These are phyloP conservation scores for Spheniscus humboldti DNA, from an alignment of 2,797 vertebrate species.

Conservation along the genomic window DNA sequence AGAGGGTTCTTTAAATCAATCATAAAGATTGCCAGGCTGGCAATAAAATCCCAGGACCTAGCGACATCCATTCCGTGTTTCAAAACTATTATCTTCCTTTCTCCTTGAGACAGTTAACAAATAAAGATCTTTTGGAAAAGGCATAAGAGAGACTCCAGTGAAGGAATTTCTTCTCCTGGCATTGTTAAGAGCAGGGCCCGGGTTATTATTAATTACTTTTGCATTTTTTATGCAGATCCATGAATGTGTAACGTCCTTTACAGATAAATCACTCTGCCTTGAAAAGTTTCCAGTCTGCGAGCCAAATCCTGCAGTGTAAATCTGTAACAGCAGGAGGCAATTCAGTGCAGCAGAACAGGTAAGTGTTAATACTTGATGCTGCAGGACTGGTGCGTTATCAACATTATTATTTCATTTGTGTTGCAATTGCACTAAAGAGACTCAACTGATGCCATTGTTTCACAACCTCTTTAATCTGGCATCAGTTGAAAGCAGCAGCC, in stretches of 20 bases:
- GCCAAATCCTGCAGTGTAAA: background rate
- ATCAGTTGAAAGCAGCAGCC: background rate
- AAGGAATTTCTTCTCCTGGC: conserved; percentile 37
- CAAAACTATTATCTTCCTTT: background rate
- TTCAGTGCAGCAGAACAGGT: conserved; percentile 15
- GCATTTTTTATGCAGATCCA: conserved; percentile 37
- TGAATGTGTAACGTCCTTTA: conserved; percentile 24
- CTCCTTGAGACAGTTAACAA: background rate
- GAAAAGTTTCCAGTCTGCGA: background rate
- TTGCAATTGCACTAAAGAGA: background rate
- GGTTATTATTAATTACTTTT: conserved; percentile 54
- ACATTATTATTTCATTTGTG: background rate
- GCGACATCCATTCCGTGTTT: background rate
- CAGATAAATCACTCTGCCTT: conserved; percentile 17
- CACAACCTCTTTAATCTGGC: background rate
- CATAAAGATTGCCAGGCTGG: background rate
- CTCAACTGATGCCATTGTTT: background rate
- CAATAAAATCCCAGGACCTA: background rate
- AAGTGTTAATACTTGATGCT: background rate
- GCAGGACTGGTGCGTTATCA: conserved; percentile 8
- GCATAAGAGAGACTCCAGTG: background rate
- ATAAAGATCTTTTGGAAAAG: conserved; percentile 10
- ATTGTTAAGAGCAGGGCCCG: background rate
- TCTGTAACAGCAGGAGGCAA: background rate
- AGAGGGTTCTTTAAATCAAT: background rate